Evolutionary conservation across 2,113 vertebrate species (phyloP).

Genomic region (Carlito syrichta): DNA sequence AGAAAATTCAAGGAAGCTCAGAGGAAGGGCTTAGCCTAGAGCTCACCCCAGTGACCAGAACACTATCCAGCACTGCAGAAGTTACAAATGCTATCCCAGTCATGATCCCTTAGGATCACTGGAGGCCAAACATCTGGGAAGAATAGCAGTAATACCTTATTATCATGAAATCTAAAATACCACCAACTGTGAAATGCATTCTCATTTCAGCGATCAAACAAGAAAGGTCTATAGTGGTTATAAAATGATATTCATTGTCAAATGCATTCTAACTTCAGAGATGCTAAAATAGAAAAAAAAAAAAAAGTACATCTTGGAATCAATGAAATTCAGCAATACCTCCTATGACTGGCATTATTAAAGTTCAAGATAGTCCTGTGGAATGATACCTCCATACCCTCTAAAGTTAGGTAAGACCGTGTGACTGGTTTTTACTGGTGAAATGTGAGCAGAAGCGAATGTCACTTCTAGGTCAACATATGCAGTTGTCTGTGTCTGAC

Average conservation of each 20-base stretch:
- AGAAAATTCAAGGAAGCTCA: background rate
- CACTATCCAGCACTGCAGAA: background rate
- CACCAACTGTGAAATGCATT: background rate
- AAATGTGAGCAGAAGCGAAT: background rate
- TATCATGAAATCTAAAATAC: background rate
- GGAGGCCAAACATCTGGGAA: background rate
- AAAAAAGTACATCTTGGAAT: background rate
- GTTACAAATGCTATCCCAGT: background rate
- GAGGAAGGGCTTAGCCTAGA: background rate
- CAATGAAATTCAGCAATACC: background rate
- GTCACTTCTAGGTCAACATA: background rate
- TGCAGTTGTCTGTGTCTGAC: background rate
- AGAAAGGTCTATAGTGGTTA: background rate
- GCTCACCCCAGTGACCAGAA: background rate
- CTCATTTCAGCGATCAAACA: slow-evolving; percentile 16
- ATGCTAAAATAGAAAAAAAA: background rate
- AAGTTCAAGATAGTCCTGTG: background rate
- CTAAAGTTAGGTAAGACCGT: background rate
- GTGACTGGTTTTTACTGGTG: background rate
- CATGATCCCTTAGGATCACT: background rate
- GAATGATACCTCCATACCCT: background rate
- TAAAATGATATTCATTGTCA: background rate
- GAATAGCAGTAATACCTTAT: background rate
- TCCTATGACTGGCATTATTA: background rate
- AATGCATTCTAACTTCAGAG: background rate